Conservation (phyloP, 1,140 invertebrate genomes). For the Subanguina moxae region DNA sequence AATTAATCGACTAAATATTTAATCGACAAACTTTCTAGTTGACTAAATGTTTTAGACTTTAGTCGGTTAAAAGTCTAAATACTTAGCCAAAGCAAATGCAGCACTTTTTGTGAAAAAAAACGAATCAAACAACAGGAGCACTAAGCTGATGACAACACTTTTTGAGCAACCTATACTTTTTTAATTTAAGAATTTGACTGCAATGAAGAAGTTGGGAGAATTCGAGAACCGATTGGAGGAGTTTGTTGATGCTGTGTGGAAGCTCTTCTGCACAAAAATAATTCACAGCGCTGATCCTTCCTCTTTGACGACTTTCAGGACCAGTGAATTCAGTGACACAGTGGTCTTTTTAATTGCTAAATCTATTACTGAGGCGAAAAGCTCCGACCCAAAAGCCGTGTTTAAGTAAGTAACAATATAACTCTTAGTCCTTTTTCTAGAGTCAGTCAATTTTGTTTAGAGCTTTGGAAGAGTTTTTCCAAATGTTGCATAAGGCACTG, state of each 20-base stretch:
- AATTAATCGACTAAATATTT: no score
- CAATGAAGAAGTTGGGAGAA: constrained; percentile 9
- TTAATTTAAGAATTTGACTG: constrained; percentile 22
- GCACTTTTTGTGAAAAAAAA: no score
- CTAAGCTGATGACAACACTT: no score
- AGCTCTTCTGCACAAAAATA: constrained; percentile 18
- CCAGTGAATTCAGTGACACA: constrained; percentile 14
- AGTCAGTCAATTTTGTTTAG: constrained; percentile 20
- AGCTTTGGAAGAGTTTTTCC: constrained; percentile 22
- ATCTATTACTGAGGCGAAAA: constrained; percentile 11
- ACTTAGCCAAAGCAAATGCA: no score
- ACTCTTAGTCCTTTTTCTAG: neutral
- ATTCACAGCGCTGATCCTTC: constrained; percentile 3
- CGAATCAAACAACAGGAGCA: no score
- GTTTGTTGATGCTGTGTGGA: constrained; percentile 26
- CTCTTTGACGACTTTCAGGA: constrained; percentile 15
- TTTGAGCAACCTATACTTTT: neutral
- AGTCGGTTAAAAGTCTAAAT: no score
- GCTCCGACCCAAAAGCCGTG: constrained; percentile 6
- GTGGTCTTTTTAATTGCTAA: constrained; percentile 12
- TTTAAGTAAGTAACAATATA: constrained; percentile 9
- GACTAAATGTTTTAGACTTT: neutral
- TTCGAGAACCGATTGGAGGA: constrained; percentile 15
- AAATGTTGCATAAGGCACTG: constrained; percentile 18
- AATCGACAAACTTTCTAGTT: no score